Evolutionary conservation across 2,888 invertebrate species (phyloP).

Genomic region (Pachliopta kotzebuea): DNA sequence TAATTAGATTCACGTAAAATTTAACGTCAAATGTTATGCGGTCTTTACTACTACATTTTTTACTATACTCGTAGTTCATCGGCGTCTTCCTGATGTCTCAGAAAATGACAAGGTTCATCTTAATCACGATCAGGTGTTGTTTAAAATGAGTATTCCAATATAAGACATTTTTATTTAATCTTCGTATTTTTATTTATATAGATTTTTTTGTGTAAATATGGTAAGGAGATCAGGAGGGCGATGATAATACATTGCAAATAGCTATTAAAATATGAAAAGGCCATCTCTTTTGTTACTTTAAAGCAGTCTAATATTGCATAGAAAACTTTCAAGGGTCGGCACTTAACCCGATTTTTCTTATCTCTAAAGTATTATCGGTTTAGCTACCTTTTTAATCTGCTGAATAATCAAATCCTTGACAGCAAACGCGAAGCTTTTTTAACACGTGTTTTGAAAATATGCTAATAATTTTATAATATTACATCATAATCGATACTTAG

Average conservation of each 20-base stretch:
- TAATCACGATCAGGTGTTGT: not conserved
- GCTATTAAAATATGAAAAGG: not conserved
- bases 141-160: slow-evolving; percentile 17
- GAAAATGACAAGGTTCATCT: not conserved
- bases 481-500: too few species aligned
- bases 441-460: too few species aligned
- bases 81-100: slow-evolving; percentile 22
- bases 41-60: too few species aligned
- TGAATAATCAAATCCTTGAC: too few species aligned
- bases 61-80: not conserved
- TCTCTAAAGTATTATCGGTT: too few species aligned
- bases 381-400: too few species aligned
- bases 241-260: too few species aligned
- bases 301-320: not conserved
- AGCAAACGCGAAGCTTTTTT: too few species aligned
- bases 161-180: slow-evolving; percentile 3
- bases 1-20: too few species aligned
- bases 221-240: not conserved
- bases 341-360: not conserved
- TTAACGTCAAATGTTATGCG: too few species aligned
- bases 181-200: not conserved
- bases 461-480: too few species aligned
- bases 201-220: not conserved
- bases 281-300: not conserved
- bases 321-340: not conserved